Base-by-base conservation (phyloP, 1,140 invertebrate genomes). In the Epicauta chinensis region DNA sequence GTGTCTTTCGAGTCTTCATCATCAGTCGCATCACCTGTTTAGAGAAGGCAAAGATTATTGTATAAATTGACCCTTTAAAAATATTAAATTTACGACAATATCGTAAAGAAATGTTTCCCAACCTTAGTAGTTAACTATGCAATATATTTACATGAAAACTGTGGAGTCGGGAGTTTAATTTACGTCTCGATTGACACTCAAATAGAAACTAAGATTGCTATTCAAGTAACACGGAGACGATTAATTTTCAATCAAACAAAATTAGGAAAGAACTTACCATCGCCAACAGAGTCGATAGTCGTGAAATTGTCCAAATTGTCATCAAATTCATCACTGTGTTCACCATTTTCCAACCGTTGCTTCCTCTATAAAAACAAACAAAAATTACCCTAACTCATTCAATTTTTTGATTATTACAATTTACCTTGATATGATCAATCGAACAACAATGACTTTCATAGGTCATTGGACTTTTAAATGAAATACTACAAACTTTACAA, bases 261-360 rank as follows among this genome's bases (percentile, higher is more conserved):
- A 31, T 35, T 34, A 34, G 42, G 16, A 12, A 64, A 47, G 16
- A 12, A 64, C 55, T 68, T 73, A 81, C 82, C 86, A 73, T 89
- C 87, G 13, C 86, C 84, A 13, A 89, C 84, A 13, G 86, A 88
- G 70, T 89, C 87, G 6, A 91, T 75, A 16, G 86, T 88, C 75
- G 89, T 86, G 60, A 89, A 89, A 64, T 89, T 88, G 43, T 89
- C 86, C 37, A 89, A 75, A 73, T 88, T 84, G 66, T 87, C 84
- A 40, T 84, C 81, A 57, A 80, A 84, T 12, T 38, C 55, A 12
- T 58, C 62, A 38, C 56, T 62, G 31, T 66, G 59, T 40, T 71
- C 66, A 58, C 42, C 48, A 58, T 50, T 64, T 64, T 75, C 74
- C 67, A 59, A 32, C 32, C 70, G 65, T 13, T 79, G 77, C 61